phyloP scores from a whole-genome alignment of 2,113 vertebrate genomes.

The Empidonax alnorum region DNA sequence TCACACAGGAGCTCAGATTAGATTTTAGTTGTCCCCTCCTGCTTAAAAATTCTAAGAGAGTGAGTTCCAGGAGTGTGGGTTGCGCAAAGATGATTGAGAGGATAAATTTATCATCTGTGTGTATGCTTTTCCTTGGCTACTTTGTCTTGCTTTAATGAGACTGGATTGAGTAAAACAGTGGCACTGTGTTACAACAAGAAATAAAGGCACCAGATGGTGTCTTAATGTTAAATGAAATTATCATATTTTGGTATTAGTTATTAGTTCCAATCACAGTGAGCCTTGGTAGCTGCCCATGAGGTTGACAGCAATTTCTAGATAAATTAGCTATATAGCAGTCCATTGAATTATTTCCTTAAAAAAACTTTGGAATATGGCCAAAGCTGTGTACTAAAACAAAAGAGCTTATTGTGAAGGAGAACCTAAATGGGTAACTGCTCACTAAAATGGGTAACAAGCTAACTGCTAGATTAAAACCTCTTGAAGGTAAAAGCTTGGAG shows the following conservation, averaged over 20 bases:
- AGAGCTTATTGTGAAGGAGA: not conserved
- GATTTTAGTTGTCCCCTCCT: not conserved
- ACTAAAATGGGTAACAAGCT: not conserved
- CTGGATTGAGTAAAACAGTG: not conserved
- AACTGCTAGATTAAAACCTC: not conserved
- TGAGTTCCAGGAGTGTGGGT: not conserved
- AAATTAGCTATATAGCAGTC: not conserved
- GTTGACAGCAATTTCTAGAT: constrained; percentile 16
- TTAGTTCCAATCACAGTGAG: constrained; percentile 4
- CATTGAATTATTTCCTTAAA: not conserved
- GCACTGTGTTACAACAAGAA: not conserved
- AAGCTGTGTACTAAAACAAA: not conserved
- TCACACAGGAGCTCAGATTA: not conserved
- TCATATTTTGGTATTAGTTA: constrained; percentile 35
- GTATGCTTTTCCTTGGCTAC: not conserved
- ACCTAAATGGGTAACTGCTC: not conserved
- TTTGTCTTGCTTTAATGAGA: constrained; percentile 16
- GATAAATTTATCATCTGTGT: not conserved
- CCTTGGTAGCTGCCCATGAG: not conserved
- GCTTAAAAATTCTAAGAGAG: not conserved
- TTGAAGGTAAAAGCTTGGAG: not conserved
- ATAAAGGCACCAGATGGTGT: constrained; percentile 44
- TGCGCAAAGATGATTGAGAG: not conserved
- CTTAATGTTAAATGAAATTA: constrained; percentile 42
- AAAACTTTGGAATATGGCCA: not conserved